A percentile compares a stretch with the other conserved stretches of the same genome.
phyloP scores from a whole-genome alignment of 2,888 invertebrate species.

The Aleiodes alternator region DNA sequence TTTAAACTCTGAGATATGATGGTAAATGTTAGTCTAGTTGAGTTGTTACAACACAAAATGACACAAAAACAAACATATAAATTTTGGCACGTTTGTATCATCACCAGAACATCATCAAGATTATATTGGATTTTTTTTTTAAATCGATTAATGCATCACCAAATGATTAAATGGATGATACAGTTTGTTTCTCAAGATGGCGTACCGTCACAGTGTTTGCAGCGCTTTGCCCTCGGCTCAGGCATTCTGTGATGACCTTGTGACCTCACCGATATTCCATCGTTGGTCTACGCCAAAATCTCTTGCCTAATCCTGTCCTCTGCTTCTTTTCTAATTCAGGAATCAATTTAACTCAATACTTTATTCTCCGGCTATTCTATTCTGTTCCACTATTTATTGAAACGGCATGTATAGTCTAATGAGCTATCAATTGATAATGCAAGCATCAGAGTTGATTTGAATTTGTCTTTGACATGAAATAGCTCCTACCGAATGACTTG shows the following conservation, averaged over 20 bases:
- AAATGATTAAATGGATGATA: conserved; percentile 8
- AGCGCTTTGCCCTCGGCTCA: conserved; percentile 92
- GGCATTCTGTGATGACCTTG: conserved; percentile 77
- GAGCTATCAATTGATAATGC: neutral
- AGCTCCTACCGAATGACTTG: conserved; percentile 6
- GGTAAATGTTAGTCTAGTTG: conserved; percentile 13
- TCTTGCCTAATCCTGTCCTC: conserved; percentile 39
- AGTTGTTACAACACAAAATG: conserved; percentile 39
- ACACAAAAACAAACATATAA: conserved; percentile 38
- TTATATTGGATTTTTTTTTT: neutral
- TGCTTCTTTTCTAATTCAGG: conserved; percentile 49
- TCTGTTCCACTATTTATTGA: conserved; percentile 37
- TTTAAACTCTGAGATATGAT: conserved; percentile 1
- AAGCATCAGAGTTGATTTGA: neutral
- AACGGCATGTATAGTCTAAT: neutral
- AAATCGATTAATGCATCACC: conserved; percentile 2
- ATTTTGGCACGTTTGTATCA: conserved; percentile 6
- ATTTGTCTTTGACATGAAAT: neutral
- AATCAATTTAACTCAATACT: neutral
- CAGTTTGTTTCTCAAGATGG: conserved; percentile 51
- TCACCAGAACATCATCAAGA: neutral
- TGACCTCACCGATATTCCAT: conserved; percentile 75
- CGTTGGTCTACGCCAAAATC: conserved; percentile 61
- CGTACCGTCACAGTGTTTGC: conserved; percentile 94
- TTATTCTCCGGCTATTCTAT: conserved; percentile 41